Conservation (phyloP, 2,888 invertebrate genomes). For the Aspidapion aeneum region DNA sequence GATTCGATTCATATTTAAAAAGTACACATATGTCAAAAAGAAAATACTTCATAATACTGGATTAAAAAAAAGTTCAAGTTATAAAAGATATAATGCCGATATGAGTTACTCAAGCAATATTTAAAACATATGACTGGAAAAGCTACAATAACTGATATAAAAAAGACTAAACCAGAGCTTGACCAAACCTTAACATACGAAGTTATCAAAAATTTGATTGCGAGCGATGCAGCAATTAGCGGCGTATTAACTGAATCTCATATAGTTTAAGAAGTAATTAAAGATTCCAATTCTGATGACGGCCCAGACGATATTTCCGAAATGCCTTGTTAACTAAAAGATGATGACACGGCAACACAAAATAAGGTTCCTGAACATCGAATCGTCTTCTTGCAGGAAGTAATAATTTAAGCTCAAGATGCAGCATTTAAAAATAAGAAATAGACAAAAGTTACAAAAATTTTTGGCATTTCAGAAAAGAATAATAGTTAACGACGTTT, state of each 20-base stretch:
- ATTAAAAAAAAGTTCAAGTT: too few species aligned
- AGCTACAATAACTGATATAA: too few species aligned
- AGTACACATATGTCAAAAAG: too few species aligned
- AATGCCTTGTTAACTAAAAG: background rate
- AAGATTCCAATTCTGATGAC: slow-evolving; percentile 1
- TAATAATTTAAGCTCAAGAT: slow-evolving; percentile 1
- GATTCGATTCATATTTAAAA: too few species aligned
- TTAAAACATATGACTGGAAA: too few species aligned
- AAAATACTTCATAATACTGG: too few species aligned
- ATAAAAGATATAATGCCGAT: too few species aligned
- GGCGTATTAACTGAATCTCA: background rate
- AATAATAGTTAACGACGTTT: too few species aligned
- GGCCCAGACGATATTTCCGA: slow-evolving; percentile 1
- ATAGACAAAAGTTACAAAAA: background rate
- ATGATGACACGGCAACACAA: background rate
- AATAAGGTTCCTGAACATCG: slow-evolving; percentile 5
- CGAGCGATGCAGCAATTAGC: background rate
- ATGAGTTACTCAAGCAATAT: too few species aligned
- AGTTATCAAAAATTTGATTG: too few species aligned
- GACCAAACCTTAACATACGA: background rate
- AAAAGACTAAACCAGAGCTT: too few species aligned
- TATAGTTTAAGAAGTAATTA: background rate
- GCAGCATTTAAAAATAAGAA: slow-evolving; percentile 1
- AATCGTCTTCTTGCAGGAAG: slow-evolving; percentile 1
- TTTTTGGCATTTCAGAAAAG: background rate